Conservation (phyloP, 2,797 vertebrate species). For the Chiroxiphia lanceolata region DNA sequence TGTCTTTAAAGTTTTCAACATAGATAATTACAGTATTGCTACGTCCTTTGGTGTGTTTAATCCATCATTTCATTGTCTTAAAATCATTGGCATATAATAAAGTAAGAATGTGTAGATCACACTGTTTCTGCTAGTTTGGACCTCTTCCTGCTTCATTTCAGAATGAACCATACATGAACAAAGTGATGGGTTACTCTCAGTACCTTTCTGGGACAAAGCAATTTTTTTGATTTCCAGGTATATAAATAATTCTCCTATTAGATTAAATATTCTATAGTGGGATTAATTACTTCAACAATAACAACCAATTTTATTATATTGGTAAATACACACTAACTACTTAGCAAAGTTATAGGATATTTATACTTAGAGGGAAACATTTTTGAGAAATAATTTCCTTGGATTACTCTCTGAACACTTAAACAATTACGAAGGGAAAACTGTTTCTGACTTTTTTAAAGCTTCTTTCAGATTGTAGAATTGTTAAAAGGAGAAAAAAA, state of each 20-base stretch:
- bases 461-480: background rate
- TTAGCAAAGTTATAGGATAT: background rate
- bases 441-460: background rate
- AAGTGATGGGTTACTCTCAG: background rate
- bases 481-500: background rate
- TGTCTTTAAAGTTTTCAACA: background rate
- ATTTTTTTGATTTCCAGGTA: background rate
- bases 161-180: background rate
- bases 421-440: background rate
- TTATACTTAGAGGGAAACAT: background rate
- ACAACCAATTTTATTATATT: background rate
- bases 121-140: background rate
- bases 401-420: background rate
- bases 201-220: background rate
- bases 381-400: background rate
- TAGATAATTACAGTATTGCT: background rate
- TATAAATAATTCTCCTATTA: background rate
- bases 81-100: background rate
- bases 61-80: background rate
- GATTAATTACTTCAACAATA: background rate
- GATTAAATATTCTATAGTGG: background rate
- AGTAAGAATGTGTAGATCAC: background rate
- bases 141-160: background rate
- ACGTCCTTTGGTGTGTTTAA: background rate
- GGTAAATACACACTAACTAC: background rate